Percentiles rank a stretch among this genome's conserved stretches.
phyloP scores from a whole-genome alignment of 2,113 vertebrate genomes.

The Toxotes chatareus region DNA sequence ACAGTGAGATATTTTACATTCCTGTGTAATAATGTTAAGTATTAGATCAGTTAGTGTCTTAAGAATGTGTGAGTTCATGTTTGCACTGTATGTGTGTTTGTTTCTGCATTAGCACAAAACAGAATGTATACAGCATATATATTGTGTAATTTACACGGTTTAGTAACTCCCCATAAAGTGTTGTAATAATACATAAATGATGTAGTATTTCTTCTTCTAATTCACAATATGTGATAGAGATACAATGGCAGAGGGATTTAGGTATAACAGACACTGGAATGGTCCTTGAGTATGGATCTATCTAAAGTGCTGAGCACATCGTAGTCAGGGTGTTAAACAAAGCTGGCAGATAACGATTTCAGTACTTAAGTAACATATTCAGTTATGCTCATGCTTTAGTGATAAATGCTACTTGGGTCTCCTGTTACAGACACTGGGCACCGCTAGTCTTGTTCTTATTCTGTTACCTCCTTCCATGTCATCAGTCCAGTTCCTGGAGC shows the following conservation, averaged over 20 bases:
- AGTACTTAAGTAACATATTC: background rate
- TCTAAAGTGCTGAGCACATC: background rate
- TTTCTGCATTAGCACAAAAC: background rate
- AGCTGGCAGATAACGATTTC: background rate
- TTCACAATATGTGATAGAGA: background rate
- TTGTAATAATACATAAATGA: too few species aligned
- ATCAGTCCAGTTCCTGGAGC: constrained; percentile 97
- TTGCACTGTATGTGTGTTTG: background rate
- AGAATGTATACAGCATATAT: too few species aligned
- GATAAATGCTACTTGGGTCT: background rate
- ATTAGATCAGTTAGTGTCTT: background rate
- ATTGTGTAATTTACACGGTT: too few species aligned
- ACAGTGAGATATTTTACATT: background rate
- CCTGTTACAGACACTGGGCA: background rate
- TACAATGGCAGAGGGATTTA: background rate
- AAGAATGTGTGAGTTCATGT: background rate
- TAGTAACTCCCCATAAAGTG: too few species aligned
- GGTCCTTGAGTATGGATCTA: background rate
- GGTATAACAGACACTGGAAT: background rate
- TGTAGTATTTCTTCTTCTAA: background rate
- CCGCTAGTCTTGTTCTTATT: background rate
- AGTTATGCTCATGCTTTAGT: background rate
- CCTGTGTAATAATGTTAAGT: background rate
- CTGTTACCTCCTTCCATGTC: constrained; percentile 96
- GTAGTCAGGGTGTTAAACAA: background rate